phyloP scores from a whole-genome alignment of 1,140 invertebrate species.

The Aplysia californica region DNA sequence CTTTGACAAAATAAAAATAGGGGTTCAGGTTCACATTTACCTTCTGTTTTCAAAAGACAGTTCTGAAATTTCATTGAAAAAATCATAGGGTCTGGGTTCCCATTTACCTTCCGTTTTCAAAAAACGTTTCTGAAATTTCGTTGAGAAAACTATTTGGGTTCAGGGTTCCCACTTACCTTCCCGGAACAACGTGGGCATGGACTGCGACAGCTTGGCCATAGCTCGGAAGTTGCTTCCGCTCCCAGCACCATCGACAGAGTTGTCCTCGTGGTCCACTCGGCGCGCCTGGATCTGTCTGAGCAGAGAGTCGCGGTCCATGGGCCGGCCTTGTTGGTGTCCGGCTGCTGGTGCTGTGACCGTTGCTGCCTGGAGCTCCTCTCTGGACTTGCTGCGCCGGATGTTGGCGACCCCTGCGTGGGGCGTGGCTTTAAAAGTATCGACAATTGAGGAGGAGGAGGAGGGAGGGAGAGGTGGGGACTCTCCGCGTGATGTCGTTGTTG shows the following conservation, averaged over 20 bases:
- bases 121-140: background rate
- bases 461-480: too few species aligned
- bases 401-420: background rate
- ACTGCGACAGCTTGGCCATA: conserved; percentile 15
- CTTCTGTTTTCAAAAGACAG: too few species aligned
- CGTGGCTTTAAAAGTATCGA: too few species aligned
- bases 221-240: background rate
- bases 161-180: background rate
- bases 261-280: background rate
- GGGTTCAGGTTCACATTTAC: background rate
- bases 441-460: too few species aligned
- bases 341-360: background rate
- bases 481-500: too few species aligned
- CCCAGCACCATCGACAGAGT: too few species aligned
- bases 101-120: background rate
- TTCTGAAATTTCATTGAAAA: background rate
- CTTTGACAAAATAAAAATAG: background rate
- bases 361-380: conserved; percentile 18
- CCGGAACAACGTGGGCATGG: conserved; percentile 11
- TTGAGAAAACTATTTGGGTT: background rate
- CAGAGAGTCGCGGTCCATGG: too few species aligned
- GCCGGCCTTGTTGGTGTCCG: background rate
- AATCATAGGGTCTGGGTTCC: background rate
- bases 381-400: conserved; percentile 17
- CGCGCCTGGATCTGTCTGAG: conserved; percentile 20